Conservation (phyloP, 2,113 vertebrate genomes). For the Vulpes ferrilata region DNA sequence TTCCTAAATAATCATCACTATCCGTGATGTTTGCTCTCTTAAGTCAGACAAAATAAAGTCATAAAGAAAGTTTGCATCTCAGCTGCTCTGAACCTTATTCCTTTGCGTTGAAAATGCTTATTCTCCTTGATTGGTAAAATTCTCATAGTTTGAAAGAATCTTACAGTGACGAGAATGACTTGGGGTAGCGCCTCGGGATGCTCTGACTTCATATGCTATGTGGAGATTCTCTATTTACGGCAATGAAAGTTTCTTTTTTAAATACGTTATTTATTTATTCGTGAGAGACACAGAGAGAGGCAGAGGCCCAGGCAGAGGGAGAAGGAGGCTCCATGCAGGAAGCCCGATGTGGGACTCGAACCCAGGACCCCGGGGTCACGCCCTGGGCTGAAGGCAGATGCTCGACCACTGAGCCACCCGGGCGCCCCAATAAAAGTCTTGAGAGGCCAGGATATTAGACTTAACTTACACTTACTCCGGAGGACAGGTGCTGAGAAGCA, state of each 20-base stretch:
- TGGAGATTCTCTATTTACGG: not conserved
- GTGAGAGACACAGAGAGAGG: too few species aligned
- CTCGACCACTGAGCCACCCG: too few species aligned
- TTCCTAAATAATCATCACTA: not conserved
- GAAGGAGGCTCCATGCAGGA: too few species aligned
- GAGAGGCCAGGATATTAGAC: not conserved
- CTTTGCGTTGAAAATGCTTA: not conserved
- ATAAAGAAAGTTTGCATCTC: not conserved
- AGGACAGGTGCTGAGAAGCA: not conserved
- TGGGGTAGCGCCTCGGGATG: not conserved
- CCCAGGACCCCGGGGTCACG: too few species aligned
- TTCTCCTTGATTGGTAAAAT: slow-evolving; percentile 7
- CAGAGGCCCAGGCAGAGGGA: too few species aligned
- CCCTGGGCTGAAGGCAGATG: too few species aligned
- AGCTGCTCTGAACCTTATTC: not conserved
- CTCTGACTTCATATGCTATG: not conserved
- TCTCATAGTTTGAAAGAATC: not conserved
- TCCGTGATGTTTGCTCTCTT: slow-evolving; percentile 27
- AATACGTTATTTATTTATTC: too few species aligned
- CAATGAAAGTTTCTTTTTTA: not conserved
- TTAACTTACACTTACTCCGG: not conserved
- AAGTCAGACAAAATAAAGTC: slow-evolving; percentile 37
- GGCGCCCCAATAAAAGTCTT: not conserved
- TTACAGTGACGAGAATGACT: not conserved
- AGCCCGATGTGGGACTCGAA: too few species aligned